phyloP scores from a whole-genome alignment of 2,113 vertebrate species.

The Equus przewalskii region DNA sequence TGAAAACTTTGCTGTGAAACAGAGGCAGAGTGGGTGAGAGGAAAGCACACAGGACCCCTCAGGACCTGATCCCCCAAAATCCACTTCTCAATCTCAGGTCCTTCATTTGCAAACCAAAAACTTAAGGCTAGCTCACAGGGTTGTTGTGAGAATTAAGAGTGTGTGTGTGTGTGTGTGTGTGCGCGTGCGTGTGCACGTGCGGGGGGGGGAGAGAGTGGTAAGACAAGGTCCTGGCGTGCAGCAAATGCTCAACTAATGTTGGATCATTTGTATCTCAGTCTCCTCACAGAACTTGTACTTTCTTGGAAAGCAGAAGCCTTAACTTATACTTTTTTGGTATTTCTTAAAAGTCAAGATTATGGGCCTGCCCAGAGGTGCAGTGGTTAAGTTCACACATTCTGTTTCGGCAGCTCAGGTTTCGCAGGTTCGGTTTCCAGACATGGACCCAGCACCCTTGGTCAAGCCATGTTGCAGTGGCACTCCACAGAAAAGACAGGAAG shows the following conservation, averaged over 20 bases:
- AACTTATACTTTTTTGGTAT: not conserved
- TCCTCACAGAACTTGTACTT: not conserved
- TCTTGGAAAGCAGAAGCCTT: not conserved
- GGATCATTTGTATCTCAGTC: not conserved
- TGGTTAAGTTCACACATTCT: too few species aligned
- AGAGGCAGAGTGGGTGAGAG: not conserved
- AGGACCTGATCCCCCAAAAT: not conserved
- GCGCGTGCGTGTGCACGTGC: too few species aligned
- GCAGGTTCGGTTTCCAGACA: too few species aligned
- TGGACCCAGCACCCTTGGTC: too few species aligned
- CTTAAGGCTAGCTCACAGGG: not conserved
- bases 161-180: not conserved
- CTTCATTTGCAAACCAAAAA: conserved; percentile 14
- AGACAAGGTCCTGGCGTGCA: not conserved
- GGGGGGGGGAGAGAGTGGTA: too few species aligned
- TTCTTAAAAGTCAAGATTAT: not conserved
- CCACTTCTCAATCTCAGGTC: not conserved
- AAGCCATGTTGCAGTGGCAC: too few species aligned
- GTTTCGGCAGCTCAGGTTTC: too few species aligned
- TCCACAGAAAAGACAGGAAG: too few species aligned
- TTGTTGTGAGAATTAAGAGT: not conserved
- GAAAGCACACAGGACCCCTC: not conserved
- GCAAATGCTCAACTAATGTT: not conserved
- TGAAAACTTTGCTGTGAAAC: not conserved
- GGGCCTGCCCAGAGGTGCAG: too few species aligned